These are phyloP conservation scores for Andrena trimmerana DNA, from an alignment of 2,888 invertebrate species.

Conservation along the genomic window DNA sequence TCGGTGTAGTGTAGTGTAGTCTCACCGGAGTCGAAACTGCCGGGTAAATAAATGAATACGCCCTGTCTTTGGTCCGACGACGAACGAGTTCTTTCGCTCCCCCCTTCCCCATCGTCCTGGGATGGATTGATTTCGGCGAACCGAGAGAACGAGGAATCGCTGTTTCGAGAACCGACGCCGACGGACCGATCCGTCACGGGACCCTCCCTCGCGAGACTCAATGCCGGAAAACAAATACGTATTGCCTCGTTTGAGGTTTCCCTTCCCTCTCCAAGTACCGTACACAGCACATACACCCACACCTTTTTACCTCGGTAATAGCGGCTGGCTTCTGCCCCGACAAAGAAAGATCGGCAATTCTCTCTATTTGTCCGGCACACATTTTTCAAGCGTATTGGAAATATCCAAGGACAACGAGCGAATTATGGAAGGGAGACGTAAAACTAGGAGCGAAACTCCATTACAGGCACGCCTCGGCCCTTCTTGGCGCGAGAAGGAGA, in stretches of 20 bases:
- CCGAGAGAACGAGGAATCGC: slow-evolving; percentile 16
- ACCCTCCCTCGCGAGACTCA: neutral
- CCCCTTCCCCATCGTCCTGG: neutral
- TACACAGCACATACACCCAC: too few species aligned
- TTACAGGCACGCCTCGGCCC: slow-evolving; percentile 7
- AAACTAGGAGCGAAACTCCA: slow-evolving; percentile 11
- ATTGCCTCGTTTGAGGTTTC: neutral
- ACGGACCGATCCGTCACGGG: slow-evolving; percentile 19
- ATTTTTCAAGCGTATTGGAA: neutral
- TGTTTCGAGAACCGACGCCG: neutral
- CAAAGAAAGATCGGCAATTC: neutral
- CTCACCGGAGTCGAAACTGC: slow-evolving; percentile 31
- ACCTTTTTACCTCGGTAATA: neutral
- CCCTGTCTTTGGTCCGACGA: slow-evolving; percentile 1
- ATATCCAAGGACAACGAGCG: neutral
- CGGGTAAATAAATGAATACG: slow-evolving; percentile 61
- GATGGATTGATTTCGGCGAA: slow-evolving; percentile 19
- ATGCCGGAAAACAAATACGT: slow-evolving; percentile 6
- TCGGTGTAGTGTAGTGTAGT: slow-evolving; percentile 21
- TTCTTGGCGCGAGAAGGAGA: slow-evolving; percentile 19
- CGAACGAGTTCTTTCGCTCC: slow-evolving; percentile 15
- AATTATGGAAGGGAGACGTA: neutral
- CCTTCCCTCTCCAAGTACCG: neutral
- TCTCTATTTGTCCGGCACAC: neutral
- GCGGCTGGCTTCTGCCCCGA: neutral